These are phyloP conservation scores for Drosophila takahashii DNA, from an alignment of 1,140 invertebrate species.

Conservation along the genomic window DNA sequence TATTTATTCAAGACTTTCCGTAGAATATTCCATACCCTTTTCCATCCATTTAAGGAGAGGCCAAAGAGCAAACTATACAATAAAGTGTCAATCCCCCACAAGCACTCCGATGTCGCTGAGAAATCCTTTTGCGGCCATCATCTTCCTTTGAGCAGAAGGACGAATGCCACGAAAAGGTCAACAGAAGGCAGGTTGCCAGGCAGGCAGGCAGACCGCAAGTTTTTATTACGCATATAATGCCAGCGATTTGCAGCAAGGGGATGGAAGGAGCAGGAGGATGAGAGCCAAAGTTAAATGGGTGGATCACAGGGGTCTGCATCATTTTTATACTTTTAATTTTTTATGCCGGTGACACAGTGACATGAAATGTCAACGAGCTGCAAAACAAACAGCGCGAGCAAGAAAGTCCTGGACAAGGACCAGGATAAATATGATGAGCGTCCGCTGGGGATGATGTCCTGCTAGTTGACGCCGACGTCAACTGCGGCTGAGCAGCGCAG, in stretches of 20 bases:
- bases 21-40: slow-evolving; percentile 6
- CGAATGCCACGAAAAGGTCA: slow-evolving; percentile 58
- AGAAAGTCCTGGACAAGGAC: slow-evolving; percentile 43
- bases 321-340: slow-evolving; percentile 82
- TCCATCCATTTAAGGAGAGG: slow-evolving; percentile 9
- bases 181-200: slow-evolving; percentile 31
- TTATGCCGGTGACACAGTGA: slow-evolving; percentile 79
- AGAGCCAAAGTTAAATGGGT: background rate
- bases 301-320: slow-evolving; percentile 54
- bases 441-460: slow-evolving; percentile 61
- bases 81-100: slow-evolving; percentile 51
- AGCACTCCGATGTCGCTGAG: slow-evolving; percentile 3
- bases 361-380: slow-evolving; percentile 81
- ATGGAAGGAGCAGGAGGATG: slow-evolving; percentile 9
- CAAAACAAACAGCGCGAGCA: slow-evolving; percentile 66
- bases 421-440: slow-evolving; percentile 73
- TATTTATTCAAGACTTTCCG: background rate
- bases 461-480: slow-evolving; percentile 23
- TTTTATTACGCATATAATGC: slow-evolving; percentile 82
- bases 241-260: slow-evolving; percentile 57
- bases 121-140: slow-evolving; percentile 37
- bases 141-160: slow-evolving; percentile 28
- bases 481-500: slow-evolving; percentile 26
- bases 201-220: slow-evolving; percentile 57
- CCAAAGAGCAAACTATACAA: slow-evolving; percentile 58